phyloP scores from a whole-genome alignment of 2,113 vertebrate species.

The Python bivittatus region DNA sequence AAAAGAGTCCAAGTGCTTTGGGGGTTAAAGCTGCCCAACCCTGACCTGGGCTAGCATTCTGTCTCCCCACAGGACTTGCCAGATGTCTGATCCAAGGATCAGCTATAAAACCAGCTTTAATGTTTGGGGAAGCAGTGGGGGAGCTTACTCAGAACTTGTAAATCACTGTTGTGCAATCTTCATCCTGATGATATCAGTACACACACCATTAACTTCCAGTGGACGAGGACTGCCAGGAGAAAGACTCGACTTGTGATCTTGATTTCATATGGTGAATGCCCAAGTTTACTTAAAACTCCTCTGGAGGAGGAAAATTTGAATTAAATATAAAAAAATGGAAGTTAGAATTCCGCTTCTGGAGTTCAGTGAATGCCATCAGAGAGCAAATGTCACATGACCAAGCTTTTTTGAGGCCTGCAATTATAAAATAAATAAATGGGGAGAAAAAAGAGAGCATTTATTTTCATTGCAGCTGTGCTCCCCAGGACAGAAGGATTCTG shows the following conservation, averaged over 20 bases:
- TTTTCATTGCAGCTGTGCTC: constrained; percentile 84
- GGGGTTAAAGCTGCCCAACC: too few relatives aligned
- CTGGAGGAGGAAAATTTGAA: not conserved
- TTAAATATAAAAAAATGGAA: constrained; percentile 1
- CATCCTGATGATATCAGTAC: not conserved
- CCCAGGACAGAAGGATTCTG: constrained; percentile 77
- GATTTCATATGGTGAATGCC: not conserved
- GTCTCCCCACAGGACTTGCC: not conserved
- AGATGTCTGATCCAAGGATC: not conserved
- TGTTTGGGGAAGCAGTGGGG: not conserved
- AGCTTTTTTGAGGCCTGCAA: constrained; percentile 38
- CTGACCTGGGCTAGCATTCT: not conserved
- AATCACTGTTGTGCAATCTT: not conserved
- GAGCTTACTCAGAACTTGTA: not conserved
- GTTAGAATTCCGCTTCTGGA: not conserved
- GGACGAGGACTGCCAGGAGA: not conserved
- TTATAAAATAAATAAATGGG: constrained; percentile 60
- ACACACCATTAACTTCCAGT: not conserved
- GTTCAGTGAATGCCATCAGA: not conserved
- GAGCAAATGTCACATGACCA: not conserved
- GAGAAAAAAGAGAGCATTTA: constrained; percentile 76
- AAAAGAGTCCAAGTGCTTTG: not conserved
- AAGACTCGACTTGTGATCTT: not conserved
- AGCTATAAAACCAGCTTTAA: not conserved
- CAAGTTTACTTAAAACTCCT: not conserved